These are phyloP conservation scores for Thera britannica DNA, from an alignment of 2,888 invertebrate species.

Conservation along the genomic window DNA sequence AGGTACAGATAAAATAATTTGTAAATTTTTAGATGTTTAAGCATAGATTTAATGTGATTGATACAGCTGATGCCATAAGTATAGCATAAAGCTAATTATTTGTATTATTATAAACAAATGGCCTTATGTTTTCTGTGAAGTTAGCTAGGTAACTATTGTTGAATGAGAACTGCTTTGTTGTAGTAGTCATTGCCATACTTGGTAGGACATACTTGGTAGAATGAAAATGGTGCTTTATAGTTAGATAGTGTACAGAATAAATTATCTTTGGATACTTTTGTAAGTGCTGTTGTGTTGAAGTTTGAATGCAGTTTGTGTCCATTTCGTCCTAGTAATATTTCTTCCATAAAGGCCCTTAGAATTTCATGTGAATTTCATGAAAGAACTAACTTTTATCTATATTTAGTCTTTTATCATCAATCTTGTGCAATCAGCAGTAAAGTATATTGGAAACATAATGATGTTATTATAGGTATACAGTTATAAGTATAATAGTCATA, in stretches of 20 bases:
- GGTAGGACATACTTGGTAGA: constrained; percentile 61
- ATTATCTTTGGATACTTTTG: constrained; percentile 78
- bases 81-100: constrained; percentile 40
- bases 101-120: constrained; percentile 52
- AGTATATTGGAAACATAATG: constrained; percentile 43
- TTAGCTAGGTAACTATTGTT: constrained; percentile 47
- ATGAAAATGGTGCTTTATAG: constrained; percentile 83
- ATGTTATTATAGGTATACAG: constrained; percentile 39
- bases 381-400: constrained; percentile 16
- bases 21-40: constrained; percentile 59
- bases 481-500: constrained; percentile 48
- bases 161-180: constrained; percentile 38
- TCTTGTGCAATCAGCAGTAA: constrained; percentile 63
- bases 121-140: constrained; percentile 63
- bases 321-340: constrained; percentile 12
- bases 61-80: constrained; percentile 40
- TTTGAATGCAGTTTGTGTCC: constrained; percentile 37
- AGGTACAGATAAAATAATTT: constrained; percentile 80
- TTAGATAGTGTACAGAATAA: constrained; percentile 84
- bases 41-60: constrained; percentile 39
- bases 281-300: constrained; percentile 64
- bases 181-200: constrained; percentile 55
- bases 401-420: constrained; percentile 29
- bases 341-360: constrained; percentile 23
- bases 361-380: constrained; percentile 9